Evolutionary conservation across 2,888 invertebrate species (phyloP).

Genomic region (Mythimna lalbum): DNA sequence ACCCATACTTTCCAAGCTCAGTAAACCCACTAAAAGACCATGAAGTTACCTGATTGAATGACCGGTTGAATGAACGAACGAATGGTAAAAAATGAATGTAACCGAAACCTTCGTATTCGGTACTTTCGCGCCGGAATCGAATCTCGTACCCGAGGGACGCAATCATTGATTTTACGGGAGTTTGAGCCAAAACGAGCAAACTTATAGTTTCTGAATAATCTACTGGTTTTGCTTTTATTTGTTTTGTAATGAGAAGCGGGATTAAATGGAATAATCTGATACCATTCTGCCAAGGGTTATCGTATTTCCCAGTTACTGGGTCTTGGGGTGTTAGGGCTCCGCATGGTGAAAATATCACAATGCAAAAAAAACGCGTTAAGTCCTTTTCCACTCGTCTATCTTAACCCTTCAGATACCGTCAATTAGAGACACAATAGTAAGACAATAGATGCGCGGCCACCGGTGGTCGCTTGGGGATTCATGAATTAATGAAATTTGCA

Average conservation of each 20-base stretch:
- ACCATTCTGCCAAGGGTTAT: no score
- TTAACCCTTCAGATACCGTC: no score
- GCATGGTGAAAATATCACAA: no score
- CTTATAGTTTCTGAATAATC: constrained; percentile 40
- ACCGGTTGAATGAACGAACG: constrained; percentile 44
- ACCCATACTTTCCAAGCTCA: not conserved
- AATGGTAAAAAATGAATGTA: constrained; percentile 44
- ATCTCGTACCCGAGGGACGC: constrained; percentile 52
- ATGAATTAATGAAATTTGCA: no score
- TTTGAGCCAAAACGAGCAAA: constrained; percentile 11
- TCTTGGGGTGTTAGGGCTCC: no score
- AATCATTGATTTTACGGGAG: constrained; percentile 57
- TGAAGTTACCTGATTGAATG: constrained; percentile 34
- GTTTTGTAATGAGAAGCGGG: not conserved
- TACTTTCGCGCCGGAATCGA: constrained; percentile 57
- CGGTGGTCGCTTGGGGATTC: no score
- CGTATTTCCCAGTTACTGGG: no score
- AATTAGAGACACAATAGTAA: no score
- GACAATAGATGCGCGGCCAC: no score
- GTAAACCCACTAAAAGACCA: constrained; percentile 27
- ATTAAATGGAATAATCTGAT: no score
- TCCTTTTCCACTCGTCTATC: no score
- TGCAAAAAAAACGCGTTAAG: no score
- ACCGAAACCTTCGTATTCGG: constrained; percentile 28
- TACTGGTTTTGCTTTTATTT: not conserved